phyloP scores from a whole-genome alignment of 2,113 vertebrate species.

The Hypomesus transpacificus region DNA sequence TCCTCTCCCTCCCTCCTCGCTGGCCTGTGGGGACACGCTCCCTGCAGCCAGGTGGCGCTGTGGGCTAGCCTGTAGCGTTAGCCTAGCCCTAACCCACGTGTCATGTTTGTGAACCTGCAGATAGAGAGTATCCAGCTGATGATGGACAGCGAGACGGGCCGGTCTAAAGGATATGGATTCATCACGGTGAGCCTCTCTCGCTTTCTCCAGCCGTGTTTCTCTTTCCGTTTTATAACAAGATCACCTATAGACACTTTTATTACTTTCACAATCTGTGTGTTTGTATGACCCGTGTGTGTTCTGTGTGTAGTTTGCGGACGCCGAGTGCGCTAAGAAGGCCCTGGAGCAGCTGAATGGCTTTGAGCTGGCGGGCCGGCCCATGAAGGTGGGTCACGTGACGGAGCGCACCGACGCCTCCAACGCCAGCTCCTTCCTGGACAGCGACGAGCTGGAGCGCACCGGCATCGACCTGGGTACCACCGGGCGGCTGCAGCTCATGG shows the following conservation, averaged over 20 bases:
- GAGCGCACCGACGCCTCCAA: conserved; percentile 86
- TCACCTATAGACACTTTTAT: no score
- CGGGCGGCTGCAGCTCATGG: conserved; percentile 93
- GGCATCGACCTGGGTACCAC: conserved; percentile 94
- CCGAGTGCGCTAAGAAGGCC: conserved; percentile 95
- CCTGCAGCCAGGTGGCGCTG: not conserved
- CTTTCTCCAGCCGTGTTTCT: not conserved
- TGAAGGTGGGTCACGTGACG: conserved; percentile 98
- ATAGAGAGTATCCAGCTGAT: conserved; percentile 98
- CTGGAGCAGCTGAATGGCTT: conserved; percentile 96
- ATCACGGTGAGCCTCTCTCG: conserved; percentile 81
- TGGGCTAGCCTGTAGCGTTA: no score
- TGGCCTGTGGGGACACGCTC: not conserved
- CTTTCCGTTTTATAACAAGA: not conserved
- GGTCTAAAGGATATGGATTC: conserved; percentile 96
- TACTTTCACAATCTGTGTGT: not conserved
- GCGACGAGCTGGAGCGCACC: conserved; percentile 89
- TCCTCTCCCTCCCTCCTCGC: not conserved
- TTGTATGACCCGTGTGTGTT: not conserved
- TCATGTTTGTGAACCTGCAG: conserved; percentile 48
- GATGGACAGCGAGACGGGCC: conserved; percentile 95
- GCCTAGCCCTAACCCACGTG: conserved; percentile 24
- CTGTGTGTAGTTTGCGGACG: conserved; percentile 83
- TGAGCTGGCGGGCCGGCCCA: conserved; percentile 91
- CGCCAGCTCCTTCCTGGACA: conserved; percentile 91